Evolutionary conservation across 2,888 invertebrate species (phyloP).

Genomic region (Frankliniella intonsa): DNA sequence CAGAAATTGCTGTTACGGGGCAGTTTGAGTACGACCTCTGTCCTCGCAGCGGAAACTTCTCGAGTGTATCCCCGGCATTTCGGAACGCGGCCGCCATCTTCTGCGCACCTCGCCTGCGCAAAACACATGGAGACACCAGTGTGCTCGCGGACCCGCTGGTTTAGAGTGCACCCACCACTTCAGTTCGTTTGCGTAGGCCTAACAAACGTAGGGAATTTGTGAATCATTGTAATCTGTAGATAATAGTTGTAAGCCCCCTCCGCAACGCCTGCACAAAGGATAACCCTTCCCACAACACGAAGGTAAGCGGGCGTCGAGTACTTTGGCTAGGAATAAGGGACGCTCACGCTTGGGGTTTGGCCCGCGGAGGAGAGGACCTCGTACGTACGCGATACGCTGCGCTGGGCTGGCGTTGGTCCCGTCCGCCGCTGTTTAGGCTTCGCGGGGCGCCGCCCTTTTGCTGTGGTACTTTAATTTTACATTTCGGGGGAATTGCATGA

Average conservation of each 20-base stretch:
- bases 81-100: conserved; percentile 20
- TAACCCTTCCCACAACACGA: background rate
- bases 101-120: conserved; percentile 25
- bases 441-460: background rate
- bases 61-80: background rate
- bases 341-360: conserved; percentile 13
- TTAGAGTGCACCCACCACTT: conserved; percentile 18
- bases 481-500: background rate
- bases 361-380: background rate
- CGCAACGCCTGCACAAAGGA: background rate
- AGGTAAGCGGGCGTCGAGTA: background rate
- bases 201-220: conserved; percentile 19
- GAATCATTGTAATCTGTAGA: conserved; percentile 14
- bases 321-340: background rate
- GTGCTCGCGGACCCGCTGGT: conserved; percentile 13
- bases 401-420: background rate
- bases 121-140: conserved; percentile 21
- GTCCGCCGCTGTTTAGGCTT: background rate
- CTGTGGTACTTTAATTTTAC: background rate
- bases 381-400: background rate
- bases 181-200: background rate
- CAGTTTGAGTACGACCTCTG: background rate
- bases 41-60: background rate
- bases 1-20: too few species aligned
- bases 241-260: background rate